Evolutionary conservation across 2,113 vertebrate species (phyloP).

Genomic region (Notarius lentiginosus): DNA sequence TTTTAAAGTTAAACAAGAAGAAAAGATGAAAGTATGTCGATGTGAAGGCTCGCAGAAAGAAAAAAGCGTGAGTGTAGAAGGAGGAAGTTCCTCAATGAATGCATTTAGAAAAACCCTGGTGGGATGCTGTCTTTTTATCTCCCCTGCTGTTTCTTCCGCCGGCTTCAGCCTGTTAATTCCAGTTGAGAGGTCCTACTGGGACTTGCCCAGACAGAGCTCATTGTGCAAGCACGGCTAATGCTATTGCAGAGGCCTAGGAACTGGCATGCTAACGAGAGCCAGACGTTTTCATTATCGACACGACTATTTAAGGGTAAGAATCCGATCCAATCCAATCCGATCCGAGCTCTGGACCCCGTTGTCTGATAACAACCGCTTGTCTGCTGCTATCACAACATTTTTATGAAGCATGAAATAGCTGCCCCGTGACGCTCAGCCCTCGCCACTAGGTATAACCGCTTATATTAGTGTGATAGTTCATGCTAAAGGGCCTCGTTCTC

Average conservation of each 20-base stretch:
- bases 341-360: slow-evolving; percentile 37
- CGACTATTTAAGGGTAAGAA: slow-evolving; percentile 54
- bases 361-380: slow-evolving; percentile 41
- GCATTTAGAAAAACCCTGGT: slow-evolving; percentile 68
- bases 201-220: slow-evolving; percentile 72
- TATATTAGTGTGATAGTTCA: not conserved
- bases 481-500: slow-evolving; percentile 27
- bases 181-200: slow-evolving; percentile 80
- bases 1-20: not conserved
- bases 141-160: slow-evolving; percentile 45
- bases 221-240: slow-evolving; percentile 71
- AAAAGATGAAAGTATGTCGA: slow-evolving; percentile 15
- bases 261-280: slow-evolving; percentile 49
- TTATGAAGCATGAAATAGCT: slow-evolving; percentile 41
- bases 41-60: not conserved
- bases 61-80: slow-evolving; percentile 9
- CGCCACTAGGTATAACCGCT: slow-evolving; percentile 7
- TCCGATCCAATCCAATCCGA: slow-evolving; percentile 30
- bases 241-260: slow-evolving; percentile 75
- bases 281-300: slow-evolving; percentile 60
- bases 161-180: slow-evolving; percentile 79
- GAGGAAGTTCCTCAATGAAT: slow-evolving; percentile 47
- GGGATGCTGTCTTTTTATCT: slow-evolving; percentile 44
- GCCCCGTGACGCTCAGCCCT: slow-evolving; percentile 21
- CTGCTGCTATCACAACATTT: slow-evolving; percentile 46